Conservation (phyloP, 2,113 vertebrate genomes). For the Semnornis frantzii region DNA sequence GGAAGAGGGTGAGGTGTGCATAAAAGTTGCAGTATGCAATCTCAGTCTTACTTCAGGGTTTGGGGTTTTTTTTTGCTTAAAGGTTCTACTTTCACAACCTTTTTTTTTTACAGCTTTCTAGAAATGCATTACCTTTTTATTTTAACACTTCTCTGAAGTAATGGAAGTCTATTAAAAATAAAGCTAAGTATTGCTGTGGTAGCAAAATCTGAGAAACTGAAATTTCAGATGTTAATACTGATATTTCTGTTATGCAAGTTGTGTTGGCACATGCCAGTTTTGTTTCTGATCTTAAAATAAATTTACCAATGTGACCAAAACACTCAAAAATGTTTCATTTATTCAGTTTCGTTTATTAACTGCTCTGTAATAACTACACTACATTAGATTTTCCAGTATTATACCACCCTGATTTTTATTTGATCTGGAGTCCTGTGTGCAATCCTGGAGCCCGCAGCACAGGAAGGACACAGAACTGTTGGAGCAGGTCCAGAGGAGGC, state of each 20-base stretch:
- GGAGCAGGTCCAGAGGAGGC: too few species aligned
- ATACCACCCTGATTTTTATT: conserved; percentile 18
- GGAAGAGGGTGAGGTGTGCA: not conserved
- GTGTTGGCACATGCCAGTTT: not conserved
- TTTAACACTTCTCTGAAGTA: not conserved
- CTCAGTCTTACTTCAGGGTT: not conserved
- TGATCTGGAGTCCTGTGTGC: not conserved
- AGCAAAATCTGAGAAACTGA: not conserved
- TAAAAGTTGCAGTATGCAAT: not conserved
- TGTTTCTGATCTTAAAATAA: conserved; percentile 45
- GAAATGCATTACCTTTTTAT: not conserved
- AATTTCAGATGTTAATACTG: not conserved
- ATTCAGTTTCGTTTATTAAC: not conserved
- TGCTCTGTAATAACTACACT: not conserved
- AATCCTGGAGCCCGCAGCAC: too few species aligned
- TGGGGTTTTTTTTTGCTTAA: not conserved
- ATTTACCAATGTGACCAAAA: not conserved
- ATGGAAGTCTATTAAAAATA: not conserved
- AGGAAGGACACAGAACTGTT: too few species aligned
- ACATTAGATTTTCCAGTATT: not conserved
- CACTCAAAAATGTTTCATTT: not conserved
- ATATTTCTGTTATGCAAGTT: not conserved
- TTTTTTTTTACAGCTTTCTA: not conserved
- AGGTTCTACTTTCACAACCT: not conserved
- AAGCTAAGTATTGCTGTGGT: not conserved